These are phyloP conservation scores for Cryptomyrus ogoouensis DNA, from an alignment of 2,113 vertebrate species.

Conservation along the genomic window DNA sequence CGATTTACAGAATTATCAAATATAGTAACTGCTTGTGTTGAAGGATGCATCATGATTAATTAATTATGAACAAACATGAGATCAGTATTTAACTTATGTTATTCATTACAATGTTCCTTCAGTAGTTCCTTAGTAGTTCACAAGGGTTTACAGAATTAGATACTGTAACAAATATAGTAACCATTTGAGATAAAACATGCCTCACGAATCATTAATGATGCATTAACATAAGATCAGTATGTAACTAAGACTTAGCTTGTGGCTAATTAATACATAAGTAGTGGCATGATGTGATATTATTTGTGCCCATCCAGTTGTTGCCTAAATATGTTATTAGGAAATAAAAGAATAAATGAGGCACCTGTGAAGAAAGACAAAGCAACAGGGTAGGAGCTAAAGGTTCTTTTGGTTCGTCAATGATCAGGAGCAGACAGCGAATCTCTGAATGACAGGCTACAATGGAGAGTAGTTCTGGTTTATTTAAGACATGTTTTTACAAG, in stretches of 20 bases:
- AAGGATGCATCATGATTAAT: neutral
- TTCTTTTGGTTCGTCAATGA: neutral
- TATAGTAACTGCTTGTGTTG: too few relatives aligned
- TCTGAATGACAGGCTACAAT: neutral
- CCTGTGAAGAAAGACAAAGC: neutral
- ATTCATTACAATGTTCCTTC: neutral
- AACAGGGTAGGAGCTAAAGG: neutral
- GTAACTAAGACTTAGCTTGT: neutral
- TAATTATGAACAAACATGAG: neutral
- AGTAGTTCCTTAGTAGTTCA: neutral
- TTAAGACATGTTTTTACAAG: neutral
- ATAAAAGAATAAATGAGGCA: neutral
- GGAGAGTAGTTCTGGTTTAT: neutral
- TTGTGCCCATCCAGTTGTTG: neutral
- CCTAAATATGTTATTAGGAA: neutral
- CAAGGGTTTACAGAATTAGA: neutral
- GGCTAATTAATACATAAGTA: neutral
- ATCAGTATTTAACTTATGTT: neutral
- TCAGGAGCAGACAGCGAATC: neutral
- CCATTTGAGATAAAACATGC: neutral
- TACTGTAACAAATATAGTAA: neutral
- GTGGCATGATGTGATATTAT: neutral
- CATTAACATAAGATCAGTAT: neutral
- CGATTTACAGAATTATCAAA: too few relatives aligned
- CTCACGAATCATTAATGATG: neutral